Evolutionary conservation across 1,140 invertebrate genomes (phyloP).

Genomic region (Hyles vespertilio): DNA sequence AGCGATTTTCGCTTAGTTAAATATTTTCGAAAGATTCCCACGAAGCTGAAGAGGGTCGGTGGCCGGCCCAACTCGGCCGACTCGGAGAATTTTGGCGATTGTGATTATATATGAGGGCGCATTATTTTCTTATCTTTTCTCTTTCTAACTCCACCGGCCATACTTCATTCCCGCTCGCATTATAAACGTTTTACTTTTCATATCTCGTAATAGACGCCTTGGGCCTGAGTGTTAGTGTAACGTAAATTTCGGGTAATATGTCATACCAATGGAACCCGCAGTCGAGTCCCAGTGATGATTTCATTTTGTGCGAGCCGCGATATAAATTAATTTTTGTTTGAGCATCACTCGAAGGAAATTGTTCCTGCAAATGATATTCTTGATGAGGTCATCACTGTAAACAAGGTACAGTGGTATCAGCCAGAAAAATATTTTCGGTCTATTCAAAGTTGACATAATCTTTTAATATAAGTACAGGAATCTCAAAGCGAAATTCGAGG

Average conservation of each 20-base stretch:
- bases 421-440: slow-evolving; percentile 42
- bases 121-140: slow-evolving; percentile 72
- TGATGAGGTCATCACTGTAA: slow-evolving; percentile 48
- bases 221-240: slow-evolving; percentile 32
- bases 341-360: slow-evolving; percentile 46
- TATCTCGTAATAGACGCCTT: slow-evolving; percentile 55
- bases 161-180: slow-evolving; percentile 64
- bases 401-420: slow-evolving; percentile 31
- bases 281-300: slow-evolving; percentile 34
- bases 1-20: slow-evolving; percentile 46
- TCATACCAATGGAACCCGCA: slow-evolving; percentile 30
- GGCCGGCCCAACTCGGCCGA: slow-evolving; percentile 38
- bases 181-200: slow-evolving; percentile 69
- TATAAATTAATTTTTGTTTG: slow-evolving; percentile 52
- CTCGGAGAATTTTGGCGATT: slow-evolving; percentile 62
- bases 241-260: slow-evolving; percentile 47
- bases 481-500: too few species aligned
- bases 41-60: slow-evolving; percentile 57
- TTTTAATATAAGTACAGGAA: slow-evolving; percentile 15
- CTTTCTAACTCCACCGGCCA: slow-evolving; percentile 61
- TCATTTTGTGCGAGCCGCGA: slow-evolving; percentile 33
- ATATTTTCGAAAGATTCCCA: slow-evolving; percentile 49
- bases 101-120: slow-evolving; percentile 66
- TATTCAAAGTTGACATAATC: slow-evolving; percentile 30
- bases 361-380: slow-evolving; percentile 54